Conservation (phyloP, 2,888 invertebrate species). For the Agrotis clavis region DNA sequence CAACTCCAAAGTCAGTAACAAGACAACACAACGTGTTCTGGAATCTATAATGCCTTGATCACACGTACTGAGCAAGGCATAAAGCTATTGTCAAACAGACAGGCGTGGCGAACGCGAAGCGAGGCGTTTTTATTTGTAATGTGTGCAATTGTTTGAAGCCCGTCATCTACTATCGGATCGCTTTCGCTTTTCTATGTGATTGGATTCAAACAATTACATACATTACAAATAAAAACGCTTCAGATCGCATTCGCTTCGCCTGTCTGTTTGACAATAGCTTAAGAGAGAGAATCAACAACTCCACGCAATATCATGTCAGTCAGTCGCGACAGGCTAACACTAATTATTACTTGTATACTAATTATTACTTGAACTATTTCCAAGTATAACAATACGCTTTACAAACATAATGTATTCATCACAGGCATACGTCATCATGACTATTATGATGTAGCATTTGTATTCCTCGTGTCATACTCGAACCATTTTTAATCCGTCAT, state of each 20-base stretch:
- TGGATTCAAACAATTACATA: no score
- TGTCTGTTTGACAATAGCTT: no score
- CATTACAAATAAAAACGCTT: no score
- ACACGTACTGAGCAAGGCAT: no score
- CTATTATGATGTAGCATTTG: conserved; percentile 40
- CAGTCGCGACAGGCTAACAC: conserved; percentile 1
- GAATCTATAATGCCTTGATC: background rate
- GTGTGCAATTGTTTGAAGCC: no score
- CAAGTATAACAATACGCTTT: conserved; percentile 38
- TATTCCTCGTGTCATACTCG: conserved; percentile 50
- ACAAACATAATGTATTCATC: conserved; percentile 53
- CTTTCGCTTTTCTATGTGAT: no score
- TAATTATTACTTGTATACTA: conserved; percentile 24
- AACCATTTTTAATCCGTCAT: conserved; percentile 64
- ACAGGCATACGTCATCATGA: conserved; percentile 45
- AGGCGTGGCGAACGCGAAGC: no score
- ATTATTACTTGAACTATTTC: conserved; percentile 32
- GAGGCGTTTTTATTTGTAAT: no score
- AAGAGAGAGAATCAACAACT: background rate
- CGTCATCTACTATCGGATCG: no score
- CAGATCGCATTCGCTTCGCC: no score
- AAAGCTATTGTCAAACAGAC: no score
- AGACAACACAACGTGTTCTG: background rate
- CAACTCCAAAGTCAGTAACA: background rate
- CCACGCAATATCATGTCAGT: conserved; percentile 9